Conservation (phyloP, 2,113 vertebrate genomes). For the Glaucidium brasilianum region DNA sequence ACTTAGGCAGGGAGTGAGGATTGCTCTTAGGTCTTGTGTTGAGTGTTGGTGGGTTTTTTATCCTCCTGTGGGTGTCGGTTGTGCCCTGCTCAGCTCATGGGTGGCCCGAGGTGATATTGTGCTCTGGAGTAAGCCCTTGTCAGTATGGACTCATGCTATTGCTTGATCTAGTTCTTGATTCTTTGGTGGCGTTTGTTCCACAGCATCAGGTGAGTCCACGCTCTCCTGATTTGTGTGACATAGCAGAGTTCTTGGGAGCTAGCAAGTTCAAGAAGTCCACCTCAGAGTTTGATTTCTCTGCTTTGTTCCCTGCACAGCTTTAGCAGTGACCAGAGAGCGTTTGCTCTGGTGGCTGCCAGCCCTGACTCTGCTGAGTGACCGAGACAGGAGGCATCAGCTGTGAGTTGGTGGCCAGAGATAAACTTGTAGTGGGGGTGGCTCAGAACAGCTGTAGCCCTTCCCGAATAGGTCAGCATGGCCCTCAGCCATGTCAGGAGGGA, state of each 20-base stretch:
- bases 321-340: neutral
- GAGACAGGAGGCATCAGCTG: neutral
- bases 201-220: fast-evolving
- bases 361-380: neutral
- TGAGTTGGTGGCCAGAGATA: neutral
- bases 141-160: fast-evolving
- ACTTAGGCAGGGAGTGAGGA: neutral
- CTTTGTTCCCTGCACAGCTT: neutral
- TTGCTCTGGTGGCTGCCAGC: neutral
- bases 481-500: fast-evolving
- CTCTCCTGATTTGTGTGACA: fast-evolving
- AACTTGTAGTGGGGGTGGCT: neutral
- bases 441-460: neutral
- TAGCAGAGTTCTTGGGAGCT: neutral
- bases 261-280: neutral
- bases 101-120: neutral
- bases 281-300: neutral
- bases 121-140: neutral
- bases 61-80: neutral
- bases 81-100: neutral
- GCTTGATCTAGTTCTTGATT: neutral
- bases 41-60: neutral
- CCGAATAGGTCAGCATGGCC: neutral
- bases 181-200: neutral
- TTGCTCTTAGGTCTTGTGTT: neutral